These are phyloP conservation scores for Gymnothorax reevesii DNA, from an alignment of 2,797 vertebrate genomes.

Conservation along the genomic window DNA sequence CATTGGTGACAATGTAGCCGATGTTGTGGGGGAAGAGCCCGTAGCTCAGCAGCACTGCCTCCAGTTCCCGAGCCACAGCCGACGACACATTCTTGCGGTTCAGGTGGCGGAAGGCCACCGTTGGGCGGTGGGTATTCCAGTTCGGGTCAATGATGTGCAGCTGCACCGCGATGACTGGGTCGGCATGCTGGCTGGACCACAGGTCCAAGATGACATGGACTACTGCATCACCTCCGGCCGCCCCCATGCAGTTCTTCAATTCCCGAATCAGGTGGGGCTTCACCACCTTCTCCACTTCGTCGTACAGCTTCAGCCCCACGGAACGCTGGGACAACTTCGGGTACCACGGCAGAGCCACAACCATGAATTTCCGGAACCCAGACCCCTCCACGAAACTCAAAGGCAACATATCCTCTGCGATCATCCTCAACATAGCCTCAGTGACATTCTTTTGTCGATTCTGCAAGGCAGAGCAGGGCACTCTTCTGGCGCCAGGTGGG, in stretches of 20 bases:
- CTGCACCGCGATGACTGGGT: slow-evolving; percentile 62
- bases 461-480: background rate
- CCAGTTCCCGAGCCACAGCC: slow-evolving; percentile 63
- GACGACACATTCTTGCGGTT: slow-evolving; percentile 52
- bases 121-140: slow-evolving; percentile 70
- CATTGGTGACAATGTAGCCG: slow-evolving; percentile 68
- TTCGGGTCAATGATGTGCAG: slow-evolving; percentile 69
- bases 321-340: slow-evolving; percentile 66
- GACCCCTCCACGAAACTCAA: slow-evolving; percentile 73
- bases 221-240: slow-evolving; percentile 38
- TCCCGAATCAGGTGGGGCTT: slow-evolving; percentile 74
- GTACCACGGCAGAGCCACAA: slow-evolving; percentile 61
- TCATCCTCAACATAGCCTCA: slow-evolving; percentile 69
- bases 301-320: slow-evolving; percentile 68
- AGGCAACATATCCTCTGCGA: slow-evolving; percentile 78
- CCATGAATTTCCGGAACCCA: slow-evolving; percentile 74
- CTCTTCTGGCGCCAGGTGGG: slow-evolving; percentile 40
- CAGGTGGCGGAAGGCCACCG: slow-evolving; percentile 72
- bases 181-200: slow-evolving; percentile 61
- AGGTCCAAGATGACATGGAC: slow-evolving; percentile 73
- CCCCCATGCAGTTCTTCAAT: slow-evolving; percentile 62
- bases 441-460: slow-evolving; percentile 62
- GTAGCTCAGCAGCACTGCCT: slow-evolving; percentile 72
- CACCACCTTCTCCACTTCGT: slow-evolving; percentile 70
- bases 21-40: slow-evolving; percentile 71